phyloP scores from a whole-genome alignment of 2,888 invertebrate species.

The Melinaea marsaeus region DNA sequence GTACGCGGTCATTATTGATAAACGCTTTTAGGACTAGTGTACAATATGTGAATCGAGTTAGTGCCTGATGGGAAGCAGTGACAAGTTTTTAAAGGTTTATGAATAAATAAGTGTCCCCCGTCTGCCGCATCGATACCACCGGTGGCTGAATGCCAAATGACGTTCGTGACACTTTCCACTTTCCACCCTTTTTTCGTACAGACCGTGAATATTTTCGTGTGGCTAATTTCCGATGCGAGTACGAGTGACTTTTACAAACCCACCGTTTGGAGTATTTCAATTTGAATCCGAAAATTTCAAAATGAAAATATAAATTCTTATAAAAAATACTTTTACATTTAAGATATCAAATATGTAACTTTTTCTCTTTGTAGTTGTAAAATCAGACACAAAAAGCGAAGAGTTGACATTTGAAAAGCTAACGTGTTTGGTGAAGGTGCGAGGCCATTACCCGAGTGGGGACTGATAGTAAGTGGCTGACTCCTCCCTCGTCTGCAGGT shows the following conservation, averaged over 20 bases:
- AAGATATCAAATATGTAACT: not conserved
- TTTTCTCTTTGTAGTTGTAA: constrained; percentile 40
- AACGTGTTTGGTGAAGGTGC: constrained; percentile 53
- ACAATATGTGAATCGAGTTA: constrained; percentile 40
- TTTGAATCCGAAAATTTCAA: constrained; percentile 12
- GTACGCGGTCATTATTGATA: constrained; percentile 5
- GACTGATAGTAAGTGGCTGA: constrained; percentile 45
- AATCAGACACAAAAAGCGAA: constrained; percentile 51
- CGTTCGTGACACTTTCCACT: constrained; percentile 73
- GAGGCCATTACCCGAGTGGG: constrained; percentile 54
- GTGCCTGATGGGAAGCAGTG: constrained; percentile 29
- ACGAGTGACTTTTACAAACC: constrained; percentile 19
- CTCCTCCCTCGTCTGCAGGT: constrained; percentile 50
- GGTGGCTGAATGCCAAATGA: constrained; percentile 71
- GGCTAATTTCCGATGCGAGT: constrained; percentile 53
- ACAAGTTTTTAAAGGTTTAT: constrained; percentile 64
- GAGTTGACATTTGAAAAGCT: constrained; percentile 50
- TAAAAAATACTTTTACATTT: constrained; percentile 8
- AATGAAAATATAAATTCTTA: constrained; percentile 18
- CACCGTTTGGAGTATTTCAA: constrained; percentile 22
- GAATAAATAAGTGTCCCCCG: constrained; percentile 68
- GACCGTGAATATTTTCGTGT: constrained; percentile 53
- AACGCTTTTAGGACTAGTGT: constrained; percentile 48
- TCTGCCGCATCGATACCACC: constrained; percentile 71
- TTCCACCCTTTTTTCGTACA: constrained; percentile 57